Conservation (phyloP, 2,113 vertebrate species). For the Camelus bactrianus region DNA sequence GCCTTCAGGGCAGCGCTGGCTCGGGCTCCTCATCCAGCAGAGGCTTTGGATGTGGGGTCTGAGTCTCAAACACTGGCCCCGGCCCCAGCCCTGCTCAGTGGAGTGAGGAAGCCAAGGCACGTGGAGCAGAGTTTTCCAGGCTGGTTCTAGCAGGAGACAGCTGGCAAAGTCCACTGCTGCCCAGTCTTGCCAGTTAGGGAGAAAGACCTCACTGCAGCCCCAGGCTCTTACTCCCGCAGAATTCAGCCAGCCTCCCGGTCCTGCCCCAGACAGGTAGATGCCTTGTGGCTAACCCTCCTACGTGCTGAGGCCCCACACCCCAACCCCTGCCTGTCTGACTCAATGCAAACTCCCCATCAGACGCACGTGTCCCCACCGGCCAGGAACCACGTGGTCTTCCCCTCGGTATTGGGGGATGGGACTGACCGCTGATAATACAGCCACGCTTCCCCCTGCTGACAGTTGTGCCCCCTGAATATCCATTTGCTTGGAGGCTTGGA, state of each 20-base stretch:
- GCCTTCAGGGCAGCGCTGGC: rapidly evolving
- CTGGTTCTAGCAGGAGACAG: neutral
- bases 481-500: neutral
- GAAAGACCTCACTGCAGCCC: neutral
- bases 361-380: neutral
- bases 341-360: neutral
- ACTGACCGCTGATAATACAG: neutral
- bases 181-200: neutral
- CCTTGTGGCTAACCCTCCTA: neutral
- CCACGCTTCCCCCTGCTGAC: neutral
- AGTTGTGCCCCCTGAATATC: neutral
- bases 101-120: neutral
- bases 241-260: neutral
- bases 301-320: neutral
- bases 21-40: neutral
- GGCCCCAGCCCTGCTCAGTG: neutral
- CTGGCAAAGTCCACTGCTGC: neutral
- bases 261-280: neutral
- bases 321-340: neutral
- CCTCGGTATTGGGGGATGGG: neutral
- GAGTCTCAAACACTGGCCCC: neutral
- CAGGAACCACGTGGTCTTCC: neutral
- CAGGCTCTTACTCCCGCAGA: too few species aligned
- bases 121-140: neutral
- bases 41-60: neutral